Evolutionary conservation across 1,140 invertebrate genomes (phyloP).

Genomic region (Nasonia vitripennis): DNA sequence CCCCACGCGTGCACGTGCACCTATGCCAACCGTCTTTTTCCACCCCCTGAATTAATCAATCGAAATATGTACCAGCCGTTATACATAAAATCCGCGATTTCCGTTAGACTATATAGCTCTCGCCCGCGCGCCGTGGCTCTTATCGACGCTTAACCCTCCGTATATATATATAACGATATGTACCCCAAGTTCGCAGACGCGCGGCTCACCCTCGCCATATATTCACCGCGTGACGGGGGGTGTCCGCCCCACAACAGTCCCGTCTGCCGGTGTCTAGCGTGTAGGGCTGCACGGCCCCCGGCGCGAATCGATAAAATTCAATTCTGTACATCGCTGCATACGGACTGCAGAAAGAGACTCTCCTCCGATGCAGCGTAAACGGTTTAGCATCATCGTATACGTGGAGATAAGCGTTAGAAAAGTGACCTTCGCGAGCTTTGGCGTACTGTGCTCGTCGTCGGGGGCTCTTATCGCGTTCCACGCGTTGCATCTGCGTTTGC

Average conservation of each 20-base stretch:
- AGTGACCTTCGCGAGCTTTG: neutral
- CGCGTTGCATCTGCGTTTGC: neutral
- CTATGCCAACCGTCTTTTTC: neutral
- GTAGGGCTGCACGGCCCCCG: neutral
- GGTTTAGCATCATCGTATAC: no score
- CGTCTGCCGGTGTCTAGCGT: neutral
- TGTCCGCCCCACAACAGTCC: neutral
- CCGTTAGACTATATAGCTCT: neutral
- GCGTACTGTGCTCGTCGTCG: neutral
- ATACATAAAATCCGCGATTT: neutral
- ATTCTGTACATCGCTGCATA: neutral
- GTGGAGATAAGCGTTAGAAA: neutral
- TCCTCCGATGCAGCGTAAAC: no score
- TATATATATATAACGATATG: neutral
- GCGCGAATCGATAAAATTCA: slow-evolving; percentile 31
- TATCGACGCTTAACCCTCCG: neutral
- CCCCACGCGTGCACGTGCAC: neutral
- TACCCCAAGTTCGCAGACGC: neutral
- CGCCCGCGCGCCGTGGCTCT: neutral
- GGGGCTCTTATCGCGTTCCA: neutral
- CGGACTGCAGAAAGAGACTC: neutral
- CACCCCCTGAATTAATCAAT: neutral
- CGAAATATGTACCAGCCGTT: neutral
- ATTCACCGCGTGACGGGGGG: neutral
- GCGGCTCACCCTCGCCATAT: neutral